Percentiles rank a stretch among this genome's conserved stretches.
Conservation (phyloP, 2,797 vertebrate genomes). For the Brachymystax lenok region DNA sequence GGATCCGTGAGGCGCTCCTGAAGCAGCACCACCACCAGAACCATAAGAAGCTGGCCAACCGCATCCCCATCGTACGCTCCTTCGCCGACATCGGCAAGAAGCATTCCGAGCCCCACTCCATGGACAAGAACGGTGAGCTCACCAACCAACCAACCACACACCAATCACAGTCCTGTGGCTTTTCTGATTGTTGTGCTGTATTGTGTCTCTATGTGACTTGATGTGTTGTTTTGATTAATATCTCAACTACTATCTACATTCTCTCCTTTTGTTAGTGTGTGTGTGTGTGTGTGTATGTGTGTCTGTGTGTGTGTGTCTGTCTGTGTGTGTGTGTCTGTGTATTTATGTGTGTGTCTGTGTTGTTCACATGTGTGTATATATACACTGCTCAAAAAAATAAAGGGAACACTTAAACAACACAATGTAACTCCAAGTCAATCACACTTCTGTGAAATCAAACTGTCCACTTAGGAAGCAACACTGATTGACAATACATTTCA, state of each 20-base stretch:
- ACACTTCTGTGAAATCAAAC: no score
- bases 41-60: conserved; percentile 96
- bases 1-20: conserved; percentile 91
- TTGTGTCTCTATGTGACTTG: conserved; percentile 58
- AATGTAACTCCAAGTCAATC: no score
- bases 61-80: conserved; percentile 98
- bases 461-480: no score
- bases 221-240: conserved; percentile 68
- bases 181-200: conserved; percentile 47
- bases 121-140: conserved; percentile 96
- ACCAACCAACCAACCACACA: neutral
- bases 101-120: conserved; percentile 96
- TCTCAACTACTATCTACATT: conserved; percentile 52
- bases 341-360: neutral
- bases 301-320: neutral
- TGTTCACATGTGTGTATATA: neutral
- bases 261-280: conserved; percentile 52
- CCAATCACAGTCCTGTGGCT: conserved; percentile 21
- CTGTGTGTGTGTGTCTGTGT: neutral
- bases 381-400: no score
- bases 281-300: conserved; percentile 6
- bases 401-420: no score
- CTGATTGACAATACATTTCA: no score
- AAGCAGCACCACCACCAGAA: conserved; percentile 99
- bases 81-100: conserved; percentile 99